Percentiles rank a stretch among this genome's conserved stretches.
Conservation (phyloP, 2,797 vertebrate species). For the Danio kyathit region DNA sequence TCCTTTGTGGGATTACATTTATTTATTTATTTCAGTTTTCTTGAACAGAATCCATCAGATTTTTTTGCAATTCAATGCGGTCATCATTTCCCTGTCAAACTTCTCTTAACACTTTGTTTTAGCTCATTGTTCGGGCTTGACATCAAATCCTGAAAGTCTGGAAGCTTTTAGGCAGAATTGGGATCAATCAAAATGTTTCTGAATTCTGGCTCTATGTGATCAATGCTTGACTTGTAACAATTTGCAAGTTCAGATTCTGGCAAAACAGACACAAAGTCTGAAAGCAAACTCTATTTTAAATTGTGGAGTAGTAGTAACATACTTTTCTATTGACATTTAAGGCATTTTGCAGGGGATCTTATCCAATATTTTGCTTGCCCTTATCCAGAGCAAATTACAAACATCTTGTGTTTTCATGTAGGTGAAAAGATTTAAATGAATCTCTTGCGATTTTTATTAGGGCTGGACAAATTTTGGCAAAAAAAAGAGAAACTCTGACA, state of each 20-base stretch:
- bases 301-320: conserved; percentile 46
- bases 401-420: conserved; percentile 15
- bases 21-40: neutral
- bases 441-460: conserved; percentile 31
- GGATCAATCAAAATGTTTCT: conserved; percentile 52
- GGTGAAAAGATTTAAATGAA: conserved; percentile 39
- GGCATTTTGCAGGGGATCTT: conserved; percentile 6
- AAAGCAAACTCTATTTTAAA: conserved; percentile 47
- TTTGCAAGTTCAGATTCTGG: conserved; percentile 42
- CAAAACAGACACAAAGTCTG: conserved; percentile 37
- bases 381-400: conserved; percentile 12
- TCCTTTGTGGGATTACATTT: too few relatives aligned
- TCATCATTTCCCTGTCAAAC: conserved; percentile 55
- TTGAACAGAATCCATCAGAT: conserved; percentile 14
- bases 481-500: conserved; percentile 21
- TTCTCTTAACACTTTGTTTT: conserved; percentile 45
- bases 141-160: conserved; percentile 49
- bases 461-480: conserved; percentile 28
- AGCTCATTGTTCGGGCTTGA: conserved; percentile 47
- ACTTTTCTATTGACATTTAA: conserved; percentile 9
- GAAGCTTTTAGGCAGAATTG: conserved; percentile 19
- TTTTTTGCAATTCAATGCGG: conserved; percentile 27
- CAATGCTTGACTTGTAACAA: conserved; percentile 56
- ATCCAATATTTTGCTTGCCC: neutral
- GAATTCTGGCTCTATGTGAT: conserved; percentile 48